Percentiles rank a stretch among this genome's conserved stretches.
Conservation (phyloP, 2,888 invertebrate genomes). For the Cerceris ruficornis region DNA sequence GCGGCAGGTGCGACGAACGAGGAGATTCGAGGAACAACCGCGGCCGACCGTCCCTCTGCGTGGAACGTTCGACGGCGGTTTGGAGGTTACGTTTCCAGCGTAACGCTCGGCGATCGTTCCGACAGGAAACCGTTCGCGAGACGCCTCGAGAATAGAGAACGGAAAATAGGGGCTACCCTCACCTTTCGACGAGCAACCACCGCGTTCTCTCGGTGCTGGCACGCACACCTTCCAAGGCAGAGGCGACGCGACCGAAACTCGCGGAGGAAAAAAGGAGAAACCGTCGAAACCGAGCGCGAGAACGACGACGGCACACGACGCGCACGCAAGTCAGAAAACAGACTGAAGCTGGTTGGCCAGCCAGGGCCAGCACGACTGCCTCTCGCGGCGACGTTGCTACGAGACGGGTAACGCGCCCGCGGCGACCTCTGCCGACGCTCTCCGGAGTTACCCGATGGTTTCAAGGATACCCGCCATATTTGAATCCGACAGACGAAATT, state of each 20-base stretch:
- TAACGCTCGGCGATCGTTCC: constrained; percentile 24
- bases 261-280: constrained; percentile 32
- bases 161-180: background rate
- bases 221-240: constrained; percentile 8
- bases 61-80: constrained; percentile 47
- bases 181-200: constrained; percentile 29
- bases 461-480: constrained; percentile 11
- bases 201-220: background rate
- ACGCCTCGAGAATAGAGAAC: no score
- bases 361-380: constrained; percentile 2
- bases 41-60: constrained; percentile 27
- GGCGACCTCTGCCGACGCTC: constrained; percentile 14
- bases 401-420: constrained; percentile 22
- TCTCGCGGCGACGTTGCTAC: constrained; percentile 42
- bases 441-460: background rate
- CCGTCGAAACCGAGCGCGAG: constrained; percentile 26
- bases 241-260: constrained; percentile 35
- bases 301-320: constrained; percentile 55
- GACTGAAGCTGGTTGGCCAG: constrained; percentile 65
- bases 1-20: background rate
- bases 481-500: no score
- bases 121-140: background rate
- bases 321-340: constrained; percentile 73
- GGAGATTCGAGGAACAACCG: background rate
- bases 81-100: constrained; percentile 66